Evolutionary conservation across 2,113 vertebrate genomes (phyloP).

Genomic region (Lasiurus borealis): DNA sequence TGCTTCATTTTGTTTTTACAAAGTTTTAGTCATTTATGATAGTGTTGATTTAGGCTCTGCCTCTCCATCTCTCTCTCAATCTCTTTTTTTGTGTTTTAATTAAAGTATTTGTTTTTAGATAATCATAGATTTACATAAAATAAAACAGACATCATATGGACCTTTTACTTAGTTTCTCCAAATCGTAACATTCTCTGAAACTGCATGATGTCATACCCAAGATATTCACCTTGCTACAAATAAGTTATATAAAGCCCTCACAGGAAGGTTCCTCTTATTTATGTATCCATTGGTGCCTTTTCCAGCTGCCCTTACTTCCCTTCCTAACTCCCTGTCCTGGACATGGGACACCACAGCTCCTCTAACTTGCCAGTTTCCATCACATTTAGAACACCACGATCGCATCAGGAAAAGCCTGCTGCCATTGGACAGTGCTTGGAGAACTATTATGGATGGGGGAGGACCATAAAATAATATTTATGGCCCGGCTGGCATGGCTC

Average conservation of each 20-base stretch:
- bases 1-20: constrained; percentile 30
- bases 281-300: background rate
- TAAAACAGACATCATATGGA: too few species aligned
- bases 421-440: background rate
- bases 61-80: background rate
- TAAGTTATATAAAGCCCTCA: background rate
- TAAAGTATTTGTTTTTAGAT: background rate
- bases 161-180: background rate
- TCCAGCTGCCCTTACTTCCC: background rate
- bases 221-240: background rate
- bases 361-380: background rate
- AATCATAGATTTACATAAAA: too few species aligned
- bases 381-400: background rate
- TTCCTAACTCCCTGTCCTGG: background rate
- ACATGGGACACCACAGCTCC: background rate
- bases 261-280: too few species aligned
- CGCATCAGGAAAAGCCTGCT: background rate
- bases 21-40: background rate
- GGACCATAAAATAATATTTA: background rate
- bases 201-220: background rate
- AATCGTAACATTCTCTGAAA: background rate
- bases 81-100: background rate
- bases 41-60: background rate
- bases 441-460: background rate
- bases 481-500: too few species aligned